Evolutionary conservation across 2,888 invertebrate genomes (phyloP).

Genomic region (Exephanes ischioxanthus): DNA sequence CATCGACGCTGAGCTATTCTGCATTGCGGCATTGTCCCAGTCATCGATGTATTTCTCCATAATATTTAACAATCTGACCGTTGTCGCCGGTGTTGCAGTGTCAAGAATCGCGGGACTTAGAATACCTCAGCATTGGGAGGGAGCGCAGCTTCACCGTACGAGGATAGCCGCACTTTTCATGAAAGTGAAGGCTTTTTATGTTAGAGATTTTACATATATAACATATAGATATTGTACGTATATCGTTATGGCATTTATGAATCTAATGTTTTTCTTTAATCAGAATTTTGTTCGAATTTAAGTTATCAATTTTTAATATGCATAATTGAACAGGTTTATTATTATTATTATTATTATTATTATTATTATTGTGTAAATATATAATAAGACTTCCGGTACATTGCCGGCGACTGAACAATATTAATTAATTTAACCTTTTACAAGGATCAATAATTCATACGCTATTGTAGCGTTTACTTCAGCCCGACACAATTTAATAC

Average conservation of each 20-base stretch:
- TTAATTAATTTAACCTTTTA: neutral
- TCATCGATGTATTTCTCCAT: neutral
- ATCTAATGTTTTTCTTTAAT: neutral
- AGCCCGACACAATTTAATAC: constrained; percentile 23
- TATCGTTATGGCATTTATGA: neutral
- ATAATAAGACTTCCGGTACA: neutral
- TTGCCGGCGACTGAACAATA: neutral
- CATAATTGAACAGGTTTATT: too few species aligned
- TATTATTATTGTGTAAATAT: neutral
- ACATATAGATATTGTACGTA: neutral
- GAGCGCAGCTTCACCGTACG: too few species aligned
- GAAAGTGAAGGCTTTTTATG: too few species aligned
- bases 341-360: neutral
- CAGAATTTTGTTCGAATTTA: neutral
- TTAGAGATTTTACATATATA: too few species aligned
- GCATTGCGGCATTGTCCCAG: neutral
- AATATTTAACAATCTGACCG: too few species aligned
- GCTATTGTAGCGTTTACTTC: neutral
- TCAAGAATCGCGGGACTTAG: too few species aligned
- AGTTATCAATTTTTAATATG: too few species aligned
- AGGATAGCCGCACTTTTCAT: too few species aligned
- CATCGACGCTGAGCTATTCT: neutral
- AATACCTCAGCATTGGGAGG: too few species aligned
- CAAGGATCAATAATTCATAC: neutral
- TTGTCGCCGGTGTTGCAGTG: too few species aligned